Base-by-base conservation (phyloP, 2,888 invertebrate genomes). In the Athalia cordata region DNA sequence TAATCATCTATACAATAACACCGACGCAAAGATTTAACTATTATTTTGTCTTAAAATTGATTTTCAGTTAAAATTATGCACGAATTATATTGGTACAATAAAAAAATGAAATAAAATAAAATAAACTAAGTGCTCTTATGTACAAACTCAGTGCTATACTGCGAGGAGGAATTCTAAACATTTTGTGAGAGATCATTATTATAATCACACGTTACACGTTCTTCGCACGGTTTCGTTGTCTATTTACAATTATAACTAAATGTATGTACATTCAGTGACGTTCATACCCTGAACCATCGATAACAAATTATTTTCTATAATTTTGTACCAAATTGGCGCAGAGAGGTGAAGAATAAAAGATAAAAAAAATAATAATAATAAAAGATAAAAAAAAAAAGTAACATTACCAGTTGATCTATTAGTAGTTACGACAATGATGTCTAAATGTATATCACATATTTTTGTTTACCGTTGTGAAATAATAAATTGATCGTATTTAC, bases 361-460 rank as follows among this genome's bases (percentile, higher is more conserved):
- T 2, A 52, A 7, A 15, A 49, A 55, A 59, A 57, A 72, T 70
- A 45, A n/a, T n/a, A n/a, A n/a, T 13, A 13, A 45, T 67, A 57
- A 43, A 5, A 57, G 8, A n/a, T 13, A n/a, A 6, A 59, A 68
- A 4, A 68, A 29, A 4, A 4, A 68, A 29, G 2, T 29, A 29
- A 52, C 29, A 67, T 67, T 47, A 45, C 11, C 1, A 50, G 50
- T 64, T 62, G 45, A 64, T 64, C 45, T 49, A 50, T 43, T 55
- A 5, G 52, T 52, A 68, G 55, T 68, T 68, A 55, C 52, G 45
- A 59, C 59, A 59, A 72, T 59, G 47, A 57, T 70, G 13, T 70
- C 70, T 70, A 70, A 70, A 70, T 59, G 70, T 72, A 72, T 59
- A 72, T 72, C 72, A 72, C 72, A 72, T 72, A 45, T 68, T 15